Evolutionary conservation across 2,888 invertebrate species (phyloP).

Genomic region (Papilio gigon): DNA sequence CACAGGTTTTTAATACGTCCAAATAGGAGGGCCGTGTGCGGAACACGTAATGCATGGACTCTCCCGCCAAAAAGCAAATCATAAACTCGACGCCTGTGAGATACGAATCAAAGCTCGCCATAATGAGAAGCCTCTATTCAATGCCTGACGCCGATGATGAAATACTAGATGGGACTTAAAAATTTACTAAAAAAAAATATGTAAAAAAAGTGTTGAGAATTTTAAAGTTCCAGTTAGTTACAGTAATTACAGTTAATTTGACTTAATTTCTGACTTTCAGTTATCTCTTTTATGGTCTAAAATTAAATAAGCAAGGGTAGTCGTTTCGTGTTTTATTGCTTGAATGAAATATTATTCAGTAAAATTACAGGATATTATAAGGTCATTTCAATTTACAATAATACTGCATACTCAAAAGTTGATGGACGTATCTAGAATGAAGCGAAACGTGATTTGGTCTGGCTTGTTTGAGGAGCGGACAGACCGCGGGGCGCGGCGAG

Average conservation of each 20-base stretch:
- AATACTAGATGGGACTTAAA: conserved; percentile 50
- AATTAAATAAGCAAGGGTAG: too few species aligned
- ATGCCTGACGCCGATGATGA: conserved; percentile 48
- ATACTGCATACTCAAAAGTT: too few species aligned
- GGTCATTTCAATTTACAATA: too few species aligned
- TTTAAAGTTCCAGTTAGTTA: too few species aligned
- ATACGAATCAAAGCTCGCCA: conserved; percentile 70
- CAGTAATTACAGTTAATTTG: neutral
- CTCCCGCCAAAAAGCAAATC: conserved; percentile 71
- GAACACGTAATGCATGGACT: conserved; percentile 56
- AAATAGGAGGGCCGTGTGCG: conserved; percentile 67
- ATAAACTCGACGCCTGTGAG: conserved; percentile 63
- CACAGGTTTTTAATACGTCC: conserved; percentile 79
- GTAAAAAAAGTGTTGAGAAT: neutral
- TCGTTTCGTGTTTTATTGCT: too few species aligned
- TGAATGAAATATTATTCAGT: too few species aligned
- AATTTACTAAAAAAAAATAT: neutral
- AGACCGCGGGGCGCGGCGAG: conserved; percentile 57
- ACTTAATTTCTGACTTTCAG: neutral
- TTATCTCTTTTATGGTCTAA: neutral
- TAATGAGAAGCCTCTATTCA: conserved; percentile 73
- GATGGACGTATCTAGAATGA: conserved; percentile 38
- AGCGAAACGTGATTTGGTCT: conserved; percentile 32
- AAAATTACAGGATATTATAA: too few species aligned
- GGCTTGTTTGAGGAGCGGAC: conserved; percentile 69